These are phyloP conservation scores for Melanocharis versteri DNA, from an alignment of 2,113 vertebrate species.

Conservation along the genomic window DNA sequence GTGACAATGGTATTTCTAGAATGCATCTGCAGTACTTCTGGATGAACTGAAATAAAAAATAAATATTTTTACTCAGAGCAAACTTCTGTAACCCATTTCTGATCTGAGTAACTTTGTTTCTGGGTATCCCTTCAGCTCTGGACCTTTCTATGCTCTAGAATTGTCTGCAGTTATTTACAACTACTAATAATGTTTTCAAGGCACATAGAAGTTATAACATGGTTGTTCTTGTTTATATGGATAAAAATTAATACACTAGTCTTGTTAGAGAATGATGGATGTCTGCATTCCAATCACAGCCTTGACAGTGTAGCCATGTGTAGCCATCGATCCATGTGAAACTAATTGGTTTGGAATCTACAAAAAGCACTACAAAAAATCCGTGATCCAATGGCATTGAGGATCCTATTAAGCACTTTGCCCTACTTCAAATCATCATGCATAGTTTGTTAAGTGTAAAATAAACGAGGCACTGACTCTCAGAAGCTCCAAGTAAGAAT, in stretches of 20 bases:
- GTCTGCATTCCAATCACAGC: background rate
- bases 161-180: background rate
- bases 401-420: background rate
- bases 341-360: background rate
- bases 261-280: background rate
- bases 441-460: background rate
- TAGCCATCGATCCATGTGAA: background rate
- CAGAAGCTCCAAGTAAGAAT: background rate
- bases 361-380: background rate
- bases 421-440: background rate
- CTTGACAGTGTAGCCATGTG: background rate
- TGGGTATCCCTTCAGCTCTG: background rate
- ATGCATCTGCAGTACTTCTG: background rate
- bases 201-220: background rate
- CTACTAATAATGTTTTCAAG: background rate
- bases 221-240: background rate
- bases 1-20: background rate
- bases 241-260: background rate
- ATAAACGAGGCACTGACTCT: background rate
- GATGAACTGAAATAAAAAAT: background rate
- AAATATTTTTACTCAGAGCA: background rate
- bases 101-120: background rate
- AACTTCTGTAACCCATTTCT: background rate
- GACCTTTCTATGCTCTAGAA: background rate
- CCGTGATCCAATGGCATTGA: background rate